A percentile compares a stretch with the other conserved stretches of the same genome.
These are phyloP conservation scores for Callionymus lyra DNA, from an alignment of 2,113 vertebrate species.

Conservation along the genomic window DNA sequence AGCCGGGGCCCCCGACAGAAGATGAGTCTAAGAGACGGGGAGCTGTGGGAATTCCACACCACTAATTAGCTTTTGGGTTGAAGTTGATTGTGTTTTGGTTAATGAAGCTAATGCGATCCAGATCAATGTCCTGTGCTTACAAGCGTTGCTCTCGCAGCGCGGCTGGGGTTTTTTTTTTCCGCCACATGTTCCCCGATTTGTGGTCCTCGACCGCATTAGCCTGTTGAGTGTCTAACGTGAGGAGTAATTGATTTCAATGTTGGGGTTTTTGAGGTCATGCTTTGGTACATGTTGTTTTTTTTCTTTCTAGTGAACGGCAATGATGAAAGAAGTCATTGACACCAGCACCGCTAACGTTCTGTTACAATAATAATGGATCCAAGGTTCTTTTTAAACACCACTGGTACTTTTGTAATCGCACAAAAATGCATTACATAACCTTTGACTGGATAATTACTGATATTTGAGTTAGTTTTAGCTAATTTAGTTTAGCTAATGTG, in stretches of 20 bases:
- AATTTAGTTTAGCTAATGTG: too few relatives aligned
- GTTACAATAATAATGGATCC: too few relatives aligned
- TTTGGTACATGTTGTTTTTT: too few relatives aligned
- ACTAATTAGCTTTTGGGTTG: constrained; percentile 39
- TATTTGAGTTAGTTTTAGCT: too few relatives aligned
- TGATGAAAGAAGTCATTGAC: too few relatives aligned
- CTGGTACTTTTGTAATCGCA: too few relatives aligned
- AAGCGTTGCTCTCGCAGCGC: background rate
- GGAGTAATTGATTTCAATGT: constrained; percentile 12
- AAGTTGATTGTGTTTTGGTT: constrained; percentile 32
- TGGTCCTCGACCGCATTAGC: constrained; percentile 15
- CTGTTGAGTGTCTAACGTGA: constrained; percentile 7
- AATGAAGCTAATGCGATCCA: constrained; percentile 32
- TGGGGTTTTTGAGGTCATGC: too few relatives aligned
- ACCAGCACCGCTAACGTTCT: too few relatives aligned
- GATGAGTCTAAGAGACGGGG: constrained; percentile 19
- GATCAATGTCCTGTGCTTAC: constrained; percentile 20
- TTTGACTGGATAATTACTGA: too few relatives aligned
- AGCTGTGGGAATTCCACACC: constrained; percentile 18
- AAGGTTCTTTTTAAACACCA: too few relatives aligned
- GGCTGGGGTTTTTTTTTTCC: constrained; percentile 13
- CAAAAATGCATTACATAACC: too few relatives aligned
- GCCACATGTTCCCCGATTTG: constrained; percentile 12
- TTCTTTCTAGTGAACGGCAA: too few relatives aligned
- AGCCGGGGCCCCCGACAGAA: constrained; percentile 28